phyloP scores from a whole-genome alignment of 2,113 vertebrate genomes.

The Labeo catla region DNA sequence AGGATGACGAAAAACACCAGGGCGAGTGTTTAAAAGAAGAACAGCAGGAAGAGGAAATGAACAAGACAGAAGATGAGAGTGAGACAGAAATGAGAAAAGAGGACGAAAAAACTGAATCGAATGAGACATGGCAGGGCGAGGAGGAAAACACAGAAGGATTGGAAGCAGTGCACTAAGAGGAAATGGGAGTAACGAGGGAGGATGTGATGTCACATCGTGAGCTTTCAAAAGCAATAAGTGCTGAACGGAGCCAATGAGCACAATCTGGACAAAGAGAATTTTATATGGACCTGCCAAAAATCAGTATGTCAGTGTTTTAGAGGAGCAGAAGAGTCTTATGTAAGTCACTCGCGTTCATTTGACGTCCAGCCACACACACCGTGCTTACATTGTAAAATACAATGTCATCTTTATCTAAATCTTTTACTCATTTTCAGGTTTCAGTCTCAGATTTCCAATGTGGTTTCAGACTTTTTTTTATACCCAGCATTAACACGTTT shows the following conservation, averaged over 20 bases:
- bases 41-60: not conserved
- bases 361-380: not conserved
- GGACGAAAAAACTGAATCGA: slow-evolving; percentile 49
- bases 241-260: slow-evolving; percentile 35
- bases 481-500: not conserved
- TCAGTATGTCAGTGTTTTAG: slow-evolving; percentile 9
- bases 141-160: slow-evolving; percentile 33
- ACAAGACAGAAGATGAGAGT: slow-evolving; percentile 31
- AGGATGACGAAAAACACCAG: slow-evolving; percentile 9
- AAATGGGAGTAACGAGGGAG: slow-evolving; percentile 36
- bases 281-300: slow-evolving; percentile 36
- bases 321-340: slow-evolving; percentile 8
- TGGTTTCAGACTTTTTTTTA: not conserved
- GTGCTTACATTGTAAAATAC: not conserved
- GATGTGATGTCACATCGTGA: slow-evolving; percentile 3
- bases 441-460: not conserved
- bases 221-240: slow-evolving; percentile 37
- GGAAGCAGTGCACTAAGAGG: slow-evolving; percentile 45
- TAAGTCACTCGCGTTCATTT: slow-evolving; percentile 1
- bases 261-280: slow-evolving; percentile 28
- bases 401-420: not conserved
- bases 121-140: slow-evolving; percentile 1
- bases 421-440: not conserved
- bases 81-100: slow-evolving; percentile 43
- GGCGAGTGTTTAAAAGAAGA: not conserved